These are phyloP conservation scores for Lithophane socia DNA, from an alignment of 2,888 invertebrate genomes.

Conservation along the genomic window DNA sequence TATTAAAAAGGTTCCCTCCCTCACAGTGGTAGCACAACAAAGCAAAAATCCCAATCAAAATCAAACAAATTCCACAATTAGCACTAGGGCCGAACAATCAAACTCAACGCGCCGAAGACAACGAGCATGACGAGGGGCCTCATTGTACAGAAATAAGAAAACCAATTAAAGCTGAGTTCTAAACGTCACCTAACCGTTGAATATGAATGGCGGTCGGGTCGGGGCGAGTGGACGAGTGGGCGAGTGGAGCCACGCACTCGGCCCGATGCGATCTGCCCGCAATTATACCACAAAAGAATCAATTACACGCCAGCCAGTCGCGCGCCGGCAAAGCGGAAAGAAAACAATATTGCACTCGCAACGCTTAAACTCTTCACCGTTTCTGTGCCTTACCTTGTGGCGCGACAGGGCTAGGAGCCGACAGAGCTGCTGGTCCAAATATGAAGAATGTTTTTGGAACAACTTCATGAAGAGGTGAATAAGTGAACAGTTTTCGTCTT, in stretches of 20 bases:
- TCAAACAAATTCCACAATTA: constrained; percentile 57
- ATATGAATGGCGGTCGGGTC: constrained; percentile 74
- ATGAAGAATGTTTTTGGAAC: not conserved
- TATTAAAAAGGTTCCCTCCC: not conserved
- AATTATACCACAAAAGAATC: constrained; percentile 88
- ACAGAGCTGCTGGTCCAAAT: constrained; percentile 63
- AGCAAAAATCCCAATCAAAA: constrained; percentile 52
- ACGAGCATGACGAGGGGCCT: constrained; percentile 65
- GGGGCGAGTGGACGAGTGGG: constrained; percentile 37
- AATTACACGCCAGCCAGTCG: constrained; percentile 77
- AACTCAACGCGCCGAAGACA: constrained; percentile 53
- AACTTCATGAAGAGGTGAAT: not conserved
- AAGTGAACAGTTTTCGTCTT: not conserved
- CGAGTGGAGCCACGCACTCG: constrained; percentile 66
- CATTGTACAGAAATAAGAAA: constrained; percentile 76
- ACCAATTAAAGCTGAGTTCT: constrained; percentile 79
- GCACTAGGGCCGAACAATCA: constrained; percentile 54
- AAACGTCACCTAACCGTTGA: constrained; percentile 80
- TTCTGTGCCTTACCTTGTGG: constrained; percentile 78
- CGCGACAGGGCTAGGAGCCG: constrained; percentile 57
- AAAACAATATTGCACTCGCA: constrained; percentile 84
- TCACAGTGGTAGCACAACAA: constrained; percentile 25
- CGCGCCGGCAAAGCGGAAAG: constrained; percentile 76
- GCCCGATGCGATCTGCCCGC: constrained; percentile 82
- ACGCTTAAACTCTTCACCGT: constrained; percentile 83